Percentiles rank a stretch among this genome's conserved stretches.
Evolutionary conservation across 2,113 vertebrate species (phyloP).

Genomic region (Neolamprologus falcicula): DNA sequence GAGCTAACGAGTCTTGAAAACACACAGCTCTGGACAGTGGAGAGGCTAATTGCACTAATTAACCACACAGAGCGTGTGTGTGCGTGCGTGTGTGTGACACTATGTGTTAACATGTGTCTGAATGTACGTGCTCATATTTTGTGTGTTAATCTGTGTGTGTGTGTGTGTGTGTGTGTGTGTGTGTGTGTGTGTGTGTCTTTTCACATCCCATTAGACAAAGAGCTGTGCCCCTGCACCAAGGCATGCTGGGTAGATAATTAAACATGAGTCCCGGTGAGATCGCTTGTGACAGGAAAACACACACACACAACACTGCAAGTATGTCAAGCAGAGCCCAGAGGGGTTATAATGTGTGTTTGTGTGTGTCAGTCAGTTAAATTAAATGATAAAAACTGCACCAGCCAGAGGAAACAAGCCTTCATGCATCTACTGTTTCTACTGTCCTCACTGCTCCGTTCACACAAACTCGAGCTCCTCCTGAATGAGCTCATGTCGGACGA

Average conservation of each 20-base stretch:
- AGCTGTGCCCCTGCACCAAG: constrained; percentile 15
- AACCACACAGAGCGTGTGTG: constrained; percentile 26
- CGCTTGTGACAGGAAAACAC: constrained; percentile 25
- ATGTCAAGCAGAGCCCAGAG: constrained; percentile 17
- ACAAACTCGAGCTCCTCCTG: background rate
- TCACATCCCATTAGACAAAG: constrained; percentile 63
- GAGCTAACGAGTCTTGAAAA: constrained; percentile 55
- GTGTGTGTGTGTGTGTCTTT: constrained; percentile 49
- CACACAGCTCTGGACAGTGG: constrained; percentile 64
- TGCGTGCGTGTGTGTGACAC: constrained; percentile 20
- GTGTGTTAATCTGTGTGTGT: constrained; percentile 46
- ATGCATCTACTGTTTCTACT: background rate
- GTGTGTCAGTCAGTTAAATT: constrained; percentile 19
- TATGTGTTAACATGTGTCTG: constrained; percentile 42
- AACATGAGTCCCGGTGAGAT: constrained; percentile 45
- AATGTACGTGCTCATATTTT: constrained; percentile 9
- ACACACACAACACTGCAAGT: constrained; percentile 6
- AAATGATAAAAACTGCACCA: constrained; percentile 16
- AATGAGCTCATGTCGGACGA: background rate
- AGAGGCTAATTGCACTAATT: constrained; percentile 81
- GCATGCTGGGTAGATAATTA: constrained; percentile 62
- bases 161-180: constrained; percentile 45
- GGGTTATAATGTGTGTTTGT: background rate
- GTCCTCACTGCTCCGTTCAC: background rate
- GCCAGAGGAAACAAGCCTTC: background rate